These are phyloP conservation scores for Stramonita haemastoma DNA, from an alignment of 2,888 invertebrate genomes.

Conservation along the genomic window DNA sequence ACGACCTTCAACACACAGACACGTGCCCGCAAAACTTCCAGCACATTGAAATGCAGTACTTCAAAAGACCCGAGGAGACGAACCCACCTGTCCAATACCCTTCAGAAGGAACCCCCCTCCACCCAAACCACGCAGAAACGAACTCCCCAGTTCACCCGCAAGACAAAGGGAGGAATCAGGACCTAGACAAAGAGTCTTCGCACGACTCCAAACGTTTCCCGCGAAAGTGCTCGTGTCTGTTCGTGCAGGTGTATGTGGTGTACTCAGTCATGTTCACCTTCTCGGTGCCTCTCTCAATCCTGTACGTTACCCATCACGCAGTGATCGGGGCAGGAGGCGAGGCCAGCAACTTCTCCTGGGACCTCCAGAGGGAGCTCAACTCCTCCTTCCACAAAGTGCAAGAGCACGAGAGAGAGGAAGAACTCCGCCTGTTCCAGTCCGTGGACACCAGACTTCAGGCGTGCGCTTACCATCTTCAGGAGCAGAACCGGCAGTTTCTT, in stretches of 20 bases:
- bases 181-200: not conserved
- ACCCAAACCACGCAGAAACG: conserved; percentile 52
- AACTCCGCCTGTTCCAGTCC: conserved; percentile 53
- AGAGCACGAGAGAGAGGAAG: conserved; percentile 60
- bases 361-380: conserved; percentile 61
- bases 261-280: conserved; percentile 73
- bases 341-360: conserved; percentile 60
- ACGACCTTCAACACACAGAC: not conserved
- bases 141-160: conserved; percentile 48
- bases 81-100: not conserved
- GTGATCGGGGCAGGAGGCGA: conserved; percentile 50
- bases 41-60: not conserved
- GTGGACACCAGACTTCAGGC: conserved; percentile 62
- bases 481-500: conserved; percentile 52
- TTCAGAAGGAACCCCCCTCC: conserved; percentile 47
- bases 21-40: not conserved
- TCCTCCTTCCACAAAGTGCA: conserved; percentile 58
- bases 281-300: conserved; percentile 64
- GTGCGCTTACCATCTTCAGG: conserved; percentile 63
- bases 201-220: conserved; percentile 24
- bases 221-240: conserved; percentile 51
- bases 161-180: not conserved
- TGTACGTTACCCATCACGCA: conserved; percentile 64
- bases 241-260: conserved; percentile 63
- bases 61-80: not conserved